phyloP scores from a whole-genome alignment of 2,888 invertebrate species.

The Dusona sp. region DNA sequence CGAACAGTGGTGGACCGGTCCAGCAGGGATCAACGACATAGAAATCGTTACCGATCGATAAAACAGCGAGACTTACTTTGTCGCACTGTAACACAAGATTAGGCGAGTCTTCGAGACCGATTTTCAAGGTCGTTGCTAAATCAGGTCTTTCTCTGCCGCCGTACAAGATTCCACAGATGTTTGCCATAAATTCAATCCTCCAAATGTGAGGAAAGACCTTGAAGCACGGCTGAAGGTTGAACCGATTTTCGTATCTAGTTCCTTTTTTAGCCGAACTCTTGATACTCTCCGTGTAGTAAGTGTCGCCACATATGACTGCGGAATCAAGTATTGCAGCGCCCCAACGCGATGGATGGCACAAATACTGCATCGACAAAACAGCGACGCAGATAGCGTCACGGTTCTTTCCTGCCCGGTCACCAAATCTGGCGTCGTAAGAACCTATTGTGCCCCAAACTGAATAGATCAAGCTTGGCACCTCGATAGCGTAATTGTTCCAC shows the following conservation, averaged over 20 bases:
- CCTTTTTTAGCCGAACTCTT: slow-evolving; percentile 68
- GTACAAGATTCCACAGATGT: slow-evolving; percentile 78
- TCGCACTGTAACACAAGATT: slow-evolving; percentile 79
- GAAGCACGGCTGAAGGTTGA: slow-evolving; percentile 76
- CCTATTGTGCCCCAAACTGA: slow-evolving; percentile 82
- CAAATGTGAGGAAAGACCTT: slow-evolving; percentile 79
- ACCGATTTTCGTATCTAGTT: slow-evolving; percentile 74
- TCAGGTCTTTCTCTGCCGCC: slow-evolving; percentile 70
- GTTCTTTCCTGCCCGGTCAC: slow-evolving; percentile 78
- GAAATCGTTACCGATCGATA: slow-evolving; percentile 76
- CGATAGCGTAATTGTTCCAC: slow-evolving; percentile 81
- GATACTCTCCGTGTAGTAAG: slow-evolving; percentile 79
- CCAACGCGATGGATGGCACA: slow-evolving; percentile 81
- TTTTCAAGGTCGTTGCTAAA: slow-evolving; percentile 72
- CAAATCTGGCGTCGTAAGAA: slow-evolving; percentile 78
- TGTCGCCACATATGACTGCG: slow-evolving; percentile 80
- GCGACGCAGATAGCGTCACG: slow-evolving; percentile 79
- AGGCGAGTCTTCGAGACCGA: slow-evolving; percentile 71
- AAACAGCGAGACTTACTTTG: slow-evolving; percentile 74
- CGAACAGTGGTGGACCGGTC: slow-evolving; percentile 81
- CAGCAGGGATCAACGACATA: slow-evolving; percentile 80
- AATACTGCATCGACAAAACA: slow-evolving; percentile 76
- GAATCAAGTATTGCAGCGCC: slow-evolving; percentile 80
- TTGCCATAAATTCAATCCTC: slow-evolving; percentile 76
- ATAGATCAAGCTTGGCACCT: slow-evolving; percentile 79